phyloP scores from a whole-genome alignment of 2,888 invertebrate genomes.

The Polyploca ridens region DNA sequence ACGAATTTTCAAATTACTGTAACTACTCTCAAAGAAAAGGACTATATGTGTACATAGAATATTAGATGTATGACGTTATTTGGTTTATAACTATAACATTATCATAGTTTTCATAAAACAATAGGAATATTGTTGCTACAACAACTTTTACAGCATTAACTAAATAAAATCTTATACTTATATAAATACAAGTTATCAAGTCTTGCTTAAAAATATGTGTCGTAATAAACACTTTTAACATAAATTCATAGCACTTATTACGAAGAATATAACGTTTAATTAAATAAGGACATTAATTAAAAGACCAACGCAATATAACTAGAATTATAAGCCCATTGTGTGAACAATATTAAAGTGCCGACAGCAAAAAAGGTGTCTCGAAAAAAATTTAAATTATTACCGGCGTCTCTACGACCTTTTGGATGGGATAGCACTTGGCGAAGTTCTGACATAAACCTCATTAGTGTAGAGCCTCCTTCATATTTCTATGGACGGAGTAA shows the following conservation, averaged over 20 bases:
- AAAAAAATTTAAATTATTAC: not conserved
- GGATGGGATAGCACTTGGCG: conserved; percentile 2
- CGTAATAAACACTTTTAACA: too few relatives aligned
- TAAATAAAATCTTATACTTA: too few relatives aligned
- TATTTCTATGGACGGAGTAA: not conserved
- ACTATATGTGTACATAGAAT: not conserved
- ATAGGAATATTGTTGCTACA: too few relatives aligned
- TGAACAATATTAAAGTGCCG: conserved; percentile 6
- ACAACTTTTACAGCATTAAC: too few relatives aligned
- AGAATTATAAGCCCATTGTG: conserved; percentile 5
- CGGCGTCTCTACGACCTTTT: not conserved
- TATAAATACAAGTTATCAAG: too few relatives aligned
- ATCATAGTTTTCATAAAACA: not conserved
- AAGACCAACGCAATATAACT: not conserved
- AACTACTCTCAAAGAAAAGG: not conserved
- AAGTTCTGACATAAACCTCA: conserved; percentile 8
- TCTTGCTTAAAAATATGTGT: too few relatives aligned
- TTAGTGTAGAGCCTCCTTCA: not conserved
- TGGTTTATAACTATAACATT: not conserved
- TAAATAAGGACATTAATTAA: not conserved
- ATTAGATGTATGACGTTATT: not conserved
- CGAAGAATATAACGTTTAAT: not conserved
- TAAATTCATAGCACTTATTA: not conserved
- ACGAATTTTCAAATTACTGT: not conserved
- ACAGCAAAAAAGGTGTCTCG: conserved; percentile 5